Evolutionary conservation across 1,140 invertebrate genomes (phyloP).

Genomic region (Brachystomella parvula): DNA sequence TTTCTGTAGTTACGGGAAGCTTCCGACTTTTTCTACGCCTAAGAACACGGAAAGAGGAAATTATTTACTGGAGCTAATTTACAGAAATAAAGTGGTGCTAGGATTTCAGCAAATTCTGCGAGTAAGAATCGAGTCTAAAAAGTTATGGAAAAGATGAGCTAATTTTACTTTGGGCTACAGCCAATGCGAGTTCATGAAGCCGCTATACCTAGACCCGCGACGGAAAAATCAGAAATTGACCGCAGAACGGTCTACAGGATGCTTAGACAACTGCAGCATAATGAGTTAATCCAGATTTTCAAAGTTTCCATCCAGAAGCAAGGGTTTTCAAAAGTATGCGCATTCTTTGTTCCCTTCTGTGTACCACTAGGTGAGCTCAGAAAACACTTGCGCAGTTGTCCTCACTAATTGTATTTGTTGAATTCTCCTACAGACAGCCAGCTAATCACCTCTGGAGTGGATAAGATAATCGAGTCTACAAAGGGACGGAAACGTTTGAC

Average conservation of each 20-base stretch:
- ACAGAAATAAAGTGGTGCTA: background rate
- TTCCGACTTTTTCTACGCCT: background rate
- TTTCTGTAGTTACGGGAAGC: constrained; percentile 1
- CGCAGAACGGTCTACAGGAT: background rate
- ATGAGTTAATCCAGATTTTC: background rate
- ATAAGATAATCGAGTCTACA: background rate
- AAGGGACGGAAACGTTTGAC: background rate
- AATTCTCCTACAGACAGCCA: background rate
- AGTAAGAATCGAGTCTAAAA: background rate
- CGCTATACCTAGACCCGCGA: background rate
- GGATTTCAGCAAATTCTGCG: constrained; percentile 9
- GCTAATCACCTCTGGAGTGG: background rate
- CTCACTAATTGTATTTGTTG: background rate
- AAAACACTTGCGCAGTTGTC: background rate
- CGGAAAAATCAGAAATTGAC: background rate
- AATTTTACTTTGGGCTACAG: background rate
- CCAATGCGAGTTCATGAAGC: background rate
- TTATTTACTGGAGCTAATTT: background rate
- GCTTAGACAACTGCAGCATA: background rate
- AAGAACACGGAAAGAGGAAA: background rate
- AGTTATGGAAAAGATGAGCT: background rate
- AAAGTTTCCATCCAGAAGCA: background rate
- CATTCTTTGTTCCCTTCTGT: background rate
- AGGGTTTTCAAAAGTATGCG: background rate
- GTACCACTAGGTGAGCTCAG: background rate